Evolutionary conservation across 2,797 vertebrate genomes (phyloP), one percentile per base, ranked within the genome.

Genomic region (Vipera latastei): DNA sequence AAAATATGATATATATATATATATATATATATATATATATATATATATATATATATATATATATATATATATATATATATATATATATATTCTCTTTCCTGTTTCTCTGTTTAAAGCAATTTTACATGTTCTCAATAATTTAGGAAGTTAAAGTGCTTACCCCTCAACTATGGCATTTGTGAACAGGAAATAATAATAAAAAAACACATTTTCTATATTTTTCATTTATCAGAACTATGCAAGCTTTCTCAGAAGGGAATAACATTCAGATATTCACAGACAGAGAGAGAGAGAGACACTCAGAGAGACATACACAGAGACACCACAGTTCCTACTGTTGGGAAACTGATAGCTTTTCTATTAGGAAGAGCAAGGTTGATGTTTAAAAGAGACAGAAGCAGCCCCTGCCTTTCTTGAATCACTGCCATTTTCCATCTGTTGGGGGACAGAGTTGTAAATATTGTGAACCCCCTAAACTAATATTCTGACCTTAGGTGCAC

Each of bases 101-200:
- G 85, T 92, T 95, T 92, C 61, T 92, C 95, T 90, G 55, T 93
- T 96, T 91, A 53, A 90, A 91, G n/a, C 87, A 61, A 65, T 91
- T 90, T 48, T 2, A 48, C 4, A 7, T 20, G 57, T 91, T 92
- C n/a, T 89, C 94, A 96, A 96, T n/a, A 93, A 94, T 96, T 32
- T 51, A 60, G 20, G 22, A 9, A 96, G 94, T 89, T 92, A 88
- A 92, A 91, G 92, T 44, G 56, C 57, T 86, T 51, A 90, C 5
- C 55, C 44, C 20, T 55, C 32, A 28, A 48, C 18, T 53, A 87
- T 65, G 38, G 83, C n/a, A 57, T 32, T 28, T 73, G 86, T 22
- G 20, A 12, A 61, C 78, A 55, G 48, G 89, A 59, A 83, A 51
- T 55, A 38, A 85, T 51, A 44, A 26, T 25, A 65, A 65, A 65